Base-by-base conservation (phyloP, 2,797 vertebrate genomes). In the Amblyopsis hoosieri region DNA sequence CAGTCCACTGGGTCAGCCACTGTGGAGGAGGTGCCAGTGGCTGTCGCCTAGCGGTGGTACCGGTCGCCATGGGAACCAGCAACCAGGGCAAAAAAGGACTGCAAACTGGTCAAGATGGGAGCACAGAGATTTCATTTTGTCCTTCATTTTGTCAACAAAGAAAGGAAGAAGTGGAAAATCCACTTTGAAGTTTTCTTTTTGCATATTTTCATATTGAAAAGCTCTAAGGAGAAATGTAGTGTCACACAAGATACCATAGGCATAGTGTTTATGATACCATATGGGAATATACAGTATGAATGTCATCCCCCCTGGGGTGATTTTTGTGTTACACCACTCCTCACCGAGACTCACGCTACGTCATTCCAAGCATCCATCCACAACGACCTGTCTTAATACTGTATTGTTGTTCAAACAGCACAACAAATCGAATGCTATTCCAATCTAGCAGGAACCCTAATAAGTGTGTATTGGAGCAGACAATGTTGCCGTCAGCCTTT, bases 11-110 rank as follows among this genome's bases (percentile, higher is more conserved):
- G 23, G 17, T 19, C 52, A 54, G 78, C 74, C 55, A 45, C 45
- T 47, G 82, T 60, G 70, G 67, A 84, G 78, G 81, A 88, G 85
- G 84, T 85, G 81, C 87, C 82, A 84, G 73, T 71, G 73, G 66
- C 73, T 2, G 55, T 85, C 78, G 79, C 82, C 69, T 72, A 69
- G 78, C 70, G 78, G 78, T 74, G 66, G 60, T 77, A 76, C 67
- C 55, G 68, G 86, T 87, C 64, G 60, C 85, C 76, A 85, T 88
- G 81, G 86, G 76, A 88, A 86, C 87, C 79, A 81, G 60, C 66
- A 12, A 12, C 12, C 46, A 12, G 42, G 49, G 57, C 57, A 46
- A 60, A 46, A 8, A 46, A 54, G 61, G 59, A 62, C 50, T 2
- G 10, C 65, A 63, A 42, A 78, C 70, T 12, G 71, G 80, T 84